Evolutionary conservation across 2,797 vertebrate species (phyloP), one percentile per base, ranked within the genome.

Genomic region (Poecilia wingei): DNA sequence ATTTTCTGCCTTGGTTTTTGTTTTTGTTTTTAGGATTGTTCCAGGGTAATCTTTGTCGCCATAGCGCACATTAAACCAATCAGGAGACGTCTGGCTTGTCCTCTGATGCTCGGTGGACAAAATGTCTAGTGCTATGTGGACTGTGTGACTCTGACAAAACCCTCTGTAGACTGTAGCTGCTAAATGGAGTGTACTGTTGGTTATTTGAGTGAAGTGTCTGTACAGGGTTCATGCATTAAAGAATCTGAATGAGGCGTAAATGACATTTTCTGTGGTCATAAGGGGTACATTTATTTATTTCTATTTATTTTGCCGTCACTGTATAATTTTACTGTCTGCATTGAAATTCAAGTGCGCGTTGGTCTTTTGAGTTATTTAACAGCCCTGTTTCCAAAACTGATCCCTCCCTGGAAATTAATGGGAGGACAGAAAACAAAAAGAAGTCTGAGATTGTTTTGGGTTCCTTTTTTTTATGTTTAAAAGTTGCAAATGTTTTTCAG

Each of bases 111-210:
- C 78, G 55, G 72, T 84, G 86, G 85, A 91, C 79, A 78, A 82
- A 81, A 81, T 91, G 84, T 91, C 81, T 90, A 76, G 91, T 95
- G 93, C 93, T 93, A 92, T 93, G 89, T 88, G 79, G 76, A 88
- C 86, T 81, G 75, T 79, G 80, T 85, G 81, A 90, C 80, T 83
- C 73, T 6, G 20, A 68, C 36, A 22, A 75, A 75, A 90, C 81
- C 80, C 82, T 83, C 82, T 72, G 61, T 82, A 80, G 70, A 43
- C 79, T 57, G 72, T 84, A 82, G 84, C 84, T 78, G 61, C 83
- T 79, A 78, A 81, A 74, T 79, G 75, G 59, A 78, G 87, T 74
- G 73, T 82, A 79, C 36, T 82, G 39, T 85, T 77, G 71, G 20
- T 82, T 73, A 51, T 84, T 74, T 75, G 45, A 89, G 78, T 39